Evolutionary conservation across 2,113 vertebrate species (phyloP), one percentile per base, ranked within the genome.

Genomic region (Anhinga anhinga): DNA sequence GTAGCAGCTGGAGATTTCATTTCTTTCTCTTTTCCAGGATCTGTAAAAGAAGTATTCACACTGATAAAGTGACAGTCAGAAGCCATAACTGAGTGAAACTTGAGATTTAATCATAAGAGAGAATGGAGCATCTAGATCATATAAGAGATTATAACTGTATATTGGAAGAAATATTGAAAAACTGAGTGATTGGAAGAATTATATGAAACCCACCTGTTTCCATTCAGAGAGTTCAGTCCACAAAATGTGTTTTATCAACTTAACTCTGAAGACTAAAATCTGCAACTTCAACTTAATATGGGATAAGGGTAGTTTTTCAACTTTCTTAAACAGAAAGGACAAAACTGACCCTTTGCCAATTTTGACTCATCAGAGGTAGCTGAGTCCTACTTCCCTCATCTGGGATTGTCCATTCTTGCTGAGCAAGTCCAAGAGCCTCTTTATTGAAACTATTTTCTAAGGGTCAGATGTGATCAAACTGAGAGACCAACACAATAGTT

Each of bases 21-120:
- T 38, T 94, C 93, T 91, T 94, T 90, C 36, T 91, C 95, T 83
- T 92, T 96, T 80, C 93, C 94, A 82, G 93, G 85, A 50, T 97
- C 91, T 95, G 56, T 52, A 81, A 95, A 90, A 63, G 25, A 94
- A 49, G 34, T 19, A 62, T 73, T 88, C 42, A 47, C 23, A 83
- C 7, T 0, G 3, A 78, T 70, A 32, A 76, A 53, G 23, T 55
- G 27, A 44, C 27, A 49, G 29, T 70, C 76, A 83, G 72, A 70
- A 83, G 11, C 11, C 45, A 72, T 14, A 62, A 62, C 5, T 40
- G 58, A 82, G 17, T 67, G 36, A 88, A 96, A 93, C 1, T 17
- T 50, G 11, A 95, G 56, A 56, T 72, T 76, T 86, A 86, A 74
- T 29, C 23, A 45, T 78, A 58, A 53, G 11, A 82, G 11, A 89